Evolutionary conservation across 1,140 invertebrate species (phyloP).

Genomic region (Yoshiicerus persimilis): DNA sequence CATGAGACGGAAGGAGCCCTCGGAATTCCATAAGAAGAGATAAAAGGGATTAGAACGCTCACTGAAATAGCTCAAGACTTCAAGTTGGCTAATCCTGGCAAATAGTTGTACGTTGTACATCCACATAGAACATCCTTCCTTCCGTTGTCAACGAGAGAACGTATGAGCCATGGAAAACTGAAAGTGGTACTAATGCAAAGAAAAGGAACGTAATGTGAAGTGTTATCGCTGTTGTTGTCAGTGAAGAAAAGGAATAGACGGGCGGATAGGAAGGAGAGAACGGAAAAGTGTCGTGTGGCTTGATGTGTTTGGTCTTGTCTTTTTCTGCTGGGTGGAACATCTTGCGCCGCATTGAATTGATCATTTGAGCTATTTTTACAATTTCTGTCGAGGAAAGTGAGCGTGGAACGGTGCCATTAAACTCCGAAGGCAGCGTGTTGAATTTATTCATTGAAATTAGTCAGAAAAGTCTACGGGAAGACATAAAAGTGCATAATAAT

Average conservation of each 20-base stretch:
- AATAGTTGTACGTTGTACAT: not conserved
- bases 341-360: not conserved
- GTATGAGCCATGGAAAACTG: not conserved
- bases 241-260: not conserved
- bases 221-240: not conserved
- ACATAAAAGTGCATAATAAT: not conserved
- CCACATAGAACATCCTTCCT: not conserved
- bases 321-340: not conserved
- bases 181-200: not conserved
- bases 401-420: not conserved
- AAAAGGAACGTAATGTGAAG: not conserved
- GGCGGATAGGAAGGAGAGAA: not conserved
- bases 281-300: not conserved
- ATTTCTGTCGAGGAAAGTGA: not conserved
- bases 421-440: not conserved
- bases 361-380: not conserved
- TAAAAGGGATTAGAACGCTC: constrained; percentile 23
- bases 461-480: not conserved
- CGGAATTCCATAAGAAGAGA: constrained; percentile 23
- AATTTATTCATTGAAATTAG: not conserved
- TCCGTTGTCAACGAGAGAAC: not conserved
- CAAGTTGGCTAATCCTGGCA: not conserved
- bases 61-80: constrained; percentile 15
- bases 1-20: not conserved
- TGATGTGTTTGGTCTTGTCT: not conserved